phyloP scores from a whole-genome alignment of 53 echinoderm and acorn worm genomes.

The Antedon mediterranea region DNA sequence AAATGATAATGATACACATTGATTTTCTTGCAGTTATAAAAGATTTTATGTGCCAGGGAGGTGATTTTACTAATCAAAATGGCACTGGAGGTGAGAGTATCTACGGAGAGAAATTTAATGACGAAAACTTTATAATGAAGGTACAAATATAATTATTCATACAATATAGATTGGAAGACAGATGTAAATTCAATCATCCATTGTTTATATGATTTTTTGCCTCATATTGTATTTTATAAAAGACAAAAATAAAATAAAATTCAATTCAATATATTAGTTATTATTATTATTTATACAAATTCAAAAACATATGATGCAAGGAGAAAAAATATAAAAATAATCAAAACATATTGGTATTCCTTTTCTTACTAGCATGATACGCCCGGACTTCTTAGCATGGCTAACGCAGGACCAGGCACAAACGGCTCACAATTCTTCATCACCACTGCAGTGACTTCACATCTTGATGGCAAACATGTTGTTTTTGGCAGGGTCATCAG shows the following conservation, averaged over 20 bases:
- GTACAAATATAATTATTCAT: conserved; percentile 11
- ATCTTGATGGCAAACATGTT: conserved; percentile 53
- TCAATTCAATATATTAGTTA: too few relatives aligned
- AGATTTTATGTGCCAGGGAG: conserved; percentile 66
- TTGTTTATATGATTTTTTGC: too few relatives aligned
- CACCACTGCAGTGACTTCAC: conserved; percentile 31
- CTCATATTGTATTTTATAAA: too few relatives aligned
- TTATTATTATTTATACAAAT: too few relatives aligned
- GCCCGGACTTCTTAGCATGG: conserved; percentile 62
- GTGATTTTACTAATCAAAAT: conserved; percentile 62
- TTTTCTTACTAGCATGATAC: conserved; percentile 24
- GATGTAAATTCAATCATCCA: too few relatives aligned
- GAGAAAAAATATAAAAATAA: too few relatives aligned
- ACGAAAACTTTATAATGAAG: conserved; percentile 53
- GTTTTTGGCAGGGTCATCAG: conserved; percentile 50
- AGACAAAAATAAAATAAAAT: background rate
- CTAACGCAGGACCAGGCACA: conserved; percentile 58
- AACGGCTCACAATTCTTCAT: conserved; percentile 76
- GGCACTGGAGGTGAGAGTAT: conserved; percentile 73
- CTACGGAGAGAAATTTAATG: conserved; percentile 73
- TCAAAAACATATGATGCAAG: too few relatives aligned
- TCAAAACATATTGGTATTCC: too few relatives aligned
- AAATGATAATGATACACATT: too few relatives aligned
- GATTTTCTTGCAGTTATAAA: conserved; percentile 34
- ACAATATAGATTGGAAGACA: too few relatives aligned